Evolutionary conservation across 2,888 invertebrate species (phyloP), one percentile per base, ranked within the genome.

Genomic region (Chesias legatella): DNA sequence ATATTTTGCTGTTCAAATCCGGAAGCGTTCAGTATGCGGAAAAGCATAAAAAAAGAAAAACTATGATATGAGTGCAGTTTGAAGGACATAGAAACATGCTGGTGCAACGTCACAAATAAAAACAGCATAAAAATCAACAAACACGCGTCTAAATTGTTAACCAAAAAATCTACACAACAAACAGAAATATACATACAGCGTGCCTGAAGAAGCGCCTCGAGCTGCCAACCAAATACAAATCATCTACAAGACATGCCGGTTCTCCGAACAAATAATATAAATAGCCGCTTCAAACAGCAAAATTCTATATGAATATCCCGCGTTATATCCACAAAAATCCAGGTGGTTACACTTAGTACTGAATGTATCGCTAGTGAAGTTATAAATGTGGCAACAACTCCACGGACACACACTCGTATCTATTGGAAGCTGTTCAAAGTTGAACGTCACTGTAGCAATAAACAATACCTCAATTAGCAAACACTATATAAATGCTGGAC

Each of bases 11-110:
- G 83, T 80, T 77, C 62, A 63, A 63, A 56, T 65, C 62, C 65
- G 59, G 56, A 73, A 74, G 79, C 79, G 60, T 44, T 55, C 45
- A 66, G 49, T 60, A 71, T 77, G 79, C 78, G 69, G 63, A 62
- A 48, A 75, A 81, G 79, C 79, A 56, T 64, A 69, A 64, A 64
- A 62, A 64, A 65, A 70, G 68, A 59, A 67, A 67, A 61, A 69
- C 69, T 84, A 85, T 84, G 83, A 84, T 79, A 77, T 84, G 68
- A 73, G 83, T 86, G 86, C 83, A 78, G 69, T 48, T 55, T 72
- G 78, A 80, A 85, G 83, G 83, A 82, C 83, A 81, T 48, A 74
- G 76, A 76, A 70, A 55, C 84, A 81, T 84, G 80, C 85, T 58
- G 33, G 64, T 68, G 68, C 65, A 56, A 44, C 36, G 51, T 58